Conservation (phyloP, 2,797 vertebrate species). For the Epinephelus awoara region DNA sequence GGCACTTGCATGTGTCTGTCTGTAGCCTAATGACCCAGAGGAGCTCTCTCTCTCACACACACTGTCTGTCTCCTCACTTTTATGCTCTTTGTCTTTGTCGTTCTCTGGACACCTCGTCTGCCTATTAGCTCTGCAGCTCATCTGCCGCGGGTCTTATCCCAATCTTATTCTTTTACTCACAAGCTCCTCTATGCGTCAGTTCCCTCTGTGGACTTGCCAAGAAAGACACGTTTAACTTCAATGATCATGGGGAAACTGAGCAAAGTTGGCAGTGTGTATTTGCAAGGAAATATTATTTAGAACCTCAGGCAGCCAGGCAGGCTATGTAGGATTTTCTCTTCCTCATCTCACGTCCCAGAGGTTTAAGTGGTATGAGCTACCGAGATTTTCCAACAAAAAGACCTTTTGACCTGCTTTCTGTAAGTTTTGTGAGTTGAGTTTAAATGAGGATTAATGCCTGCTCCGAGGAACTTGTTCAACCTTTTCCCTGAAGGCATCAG, state of each 20-base stretch:
- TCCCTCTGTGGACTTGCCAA: constrained; percentile 46
- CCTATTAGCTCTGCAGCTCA: constrained; percentile 49
- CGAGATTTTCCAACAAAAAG: constrained; percentile 62
- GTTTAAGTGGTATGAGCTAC: constrained; percentile 62
- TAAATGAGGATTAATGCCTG: constrained; percentile 66
- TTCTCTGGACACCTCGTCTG: constrained; percentile 36
- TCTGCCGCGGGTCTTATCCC: constrained; percentile 31
- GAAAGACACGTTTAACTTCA: constrained; percentile 56
- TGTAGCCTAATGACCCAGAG: constrained; percentile 79
- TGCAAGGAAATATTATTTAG: constrained; percentile 70
- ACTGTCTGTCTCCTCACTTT: constrained; percentile 37
- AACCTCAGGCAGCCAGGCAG: constrained; percentile 43
- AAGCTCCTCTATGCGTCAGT: constrained; percentile 39
- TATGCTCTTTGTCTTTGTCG: constrained; percentile 49
- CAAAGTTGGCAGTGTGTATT: constrained; percentile 58
- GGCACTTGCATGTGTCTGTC: constrained; percentile 75
- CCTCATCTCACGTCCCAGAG: constrained; percentile 62
- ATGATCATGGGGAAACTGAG: constrained; percentile 57
- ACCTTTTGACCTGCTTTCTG: constrained; percentile 73
- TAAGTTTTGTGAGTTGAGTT: constrained; percentile 61
- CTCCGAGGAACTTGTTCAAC: constrained; percentile 54
- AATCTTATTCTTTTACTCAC: constrained; percentile 44
- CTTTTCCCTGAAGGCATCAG: constrained; percentile 44
- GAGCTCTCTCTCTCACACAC: constrained; percentile 47
- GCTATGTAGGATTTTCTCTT: constrained; percentile 54